Evolutionary conservation across 2,888 invertebrate genomes (phyloP).

Genomic region (Drosophila engyochracea): DNA sequence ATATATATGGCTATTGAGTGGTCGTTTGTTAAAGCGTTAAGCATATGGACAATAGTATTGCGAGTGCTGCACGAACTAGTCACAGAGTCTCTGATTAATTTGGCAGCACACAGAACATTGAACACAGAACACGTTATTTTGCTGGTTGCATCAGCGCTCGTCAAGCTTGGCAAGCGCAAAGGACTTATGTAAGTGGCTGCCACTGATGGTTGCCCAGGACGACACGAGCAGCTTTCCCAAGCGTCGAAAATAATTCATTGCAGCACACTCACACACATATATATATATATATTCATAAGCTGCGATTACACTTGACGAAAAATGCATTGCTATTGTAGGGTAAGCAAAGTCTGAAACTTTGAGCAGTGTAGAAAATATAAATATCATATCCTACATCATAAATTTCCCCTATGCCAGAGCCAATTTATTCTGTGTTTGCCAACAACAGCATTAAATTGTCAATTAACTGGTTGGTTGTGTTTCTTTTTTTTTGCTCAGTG

Average conservation of each 20-base stretch:
- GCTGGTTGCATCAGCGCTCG: slow-evolving; percentile 24
- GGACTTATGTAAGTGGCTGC: slow-evolving; percentile 43
- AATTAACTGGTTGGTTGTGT: slow-evolving; percentile 28
- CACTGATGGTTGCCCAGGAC: slow-evolving; percentile 33
- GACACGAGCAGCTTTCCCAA: slow-evolving; percentile 30
- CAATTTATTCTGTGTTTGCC: slow-evolving; percentile 19
- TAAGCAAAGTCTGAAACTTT: neutral
- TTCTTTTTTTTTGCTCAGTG: slow-evolving; percentile 33
- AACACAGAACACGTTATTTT: slow-evolving; percentile 25
- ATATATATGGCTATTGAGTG: slow-evolving; percentile 10
- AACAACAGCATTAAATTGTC: slow-evolving; percentile 23
- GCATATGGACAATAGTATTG: slow-evolving; percentile 49
- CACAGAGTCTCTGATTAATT: slow-evolving; percentile 52
- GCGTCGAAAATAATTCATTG: slow-evolving; percentile 32
- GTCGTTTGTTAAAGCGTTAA: slow-evolving; percentile 23
- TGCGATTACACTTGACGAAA: slow-evolving; percentile 39
- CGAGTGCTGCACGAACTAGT: slow-evolving; percentile 24
- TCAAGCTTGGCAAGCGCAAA: slow-evolving; percentile 43
- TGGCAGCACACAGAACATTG: slow-evolving; percentile 10
- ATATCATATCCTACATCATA: neutral
- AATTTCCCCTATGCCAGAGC: neutral
- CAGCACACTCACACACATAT: neutral
- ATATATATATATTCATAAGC: slow-evolving; percentile 28
- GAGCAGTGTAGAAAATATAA: too few relatives aligned
- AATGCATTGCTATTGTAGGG: neutral